Evolutionary conservation across 2,797 vertebrate genomes (phyloP), one percentile per base, ranked within the genome.

Genomic region (Antennarius maculatus): DNA sequence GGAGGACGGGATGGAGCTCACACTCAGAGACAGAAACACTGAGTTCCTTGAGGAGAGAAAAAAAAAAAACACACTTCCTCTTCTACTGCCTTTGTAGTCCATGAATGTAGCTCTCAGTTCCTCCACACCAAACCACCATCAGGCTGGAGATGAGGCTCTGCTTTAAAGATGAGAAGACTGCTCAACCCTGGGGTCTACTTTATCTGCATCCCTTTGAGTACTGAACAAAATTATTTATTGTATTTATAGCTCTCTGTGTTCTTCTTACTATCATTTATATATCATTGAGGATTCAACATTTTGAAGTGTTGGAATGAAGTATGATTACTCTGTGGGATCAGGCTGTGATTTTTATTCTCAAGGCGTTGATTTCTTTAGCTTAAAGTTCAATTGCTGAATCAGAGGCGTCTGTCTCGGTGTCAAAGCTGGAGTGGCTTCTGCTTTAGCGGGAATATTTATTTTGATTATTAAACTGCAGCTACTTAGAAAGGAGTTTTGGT

Each of bases 191-290:
- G 87, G 89, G 84, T 18, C 34, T 41, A 4, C 52, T 74, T 58
- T 58, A 60, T 77, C 77, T 70, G 63, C 81, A 77, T 83, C 75
- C 87, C 81, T 89, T 69, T 76, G 91, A 93, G 91, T 91, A 89
- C 87, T 91, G 93, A 94, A 93, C 92, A 92, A 94, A 92, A 84
- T 94, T 97, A 99, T 99, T 99, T 99, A 99, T 99, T 99, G 68
- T 97, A 97, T 97, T 97, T 97, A 97, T 95, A 92, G 91, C 92
- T 93, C 91, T 86, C 81, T 74, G 76, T 84, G 82, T 85, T 90
- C 81, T 87, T 71, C 72, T 77, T 78, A 76, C 81, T 76, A 84
- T 86, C 78, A 53, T 54, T 81, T 80, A 79, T 79, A 82, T 76
- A 78, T 88, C 72, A 76, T 87, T 77, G 79, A 87, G 77, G 84